A percentile compares a stretch with the other conserved stretches of the same genome.
These are phyloP conservation scores for Tenualosa thibaudeaui DNA, from an alignment of 2,797 vertebrate genomes.

Conservation along the genomic window DNA sequence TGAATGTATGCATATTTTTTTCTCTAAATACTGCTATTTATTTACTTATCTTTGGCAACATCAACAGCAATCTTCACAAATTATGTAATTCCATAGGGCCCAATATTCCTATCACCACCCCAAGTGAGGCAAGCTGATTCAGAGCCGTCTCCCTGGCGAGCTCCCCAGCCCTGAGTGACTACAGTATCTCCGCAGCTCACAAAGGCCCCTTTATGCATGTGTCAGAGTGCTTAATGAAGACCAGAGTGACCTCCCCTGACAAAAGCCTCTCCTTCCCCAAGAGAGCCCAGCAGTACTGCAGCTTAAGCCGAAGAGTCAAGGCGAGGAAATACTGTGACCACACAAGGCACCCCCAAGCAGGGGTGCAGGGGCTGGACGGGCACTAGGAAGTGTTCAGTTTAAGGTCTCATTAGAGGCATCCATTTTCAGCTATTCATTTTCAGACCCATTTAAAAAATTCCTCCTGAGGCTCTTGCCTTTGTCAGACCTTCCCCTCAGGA, in stretches of 20 bases:
- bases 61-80: too few relatives aligned
- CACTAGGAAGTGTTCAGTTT: neutral
- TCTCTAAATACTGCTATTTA: too few relatives aligned
- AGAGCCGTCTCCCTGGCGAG: neutral
- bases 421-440: neutral
- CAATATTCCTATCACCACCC: too few relatives aligned
- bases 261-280: neutral
- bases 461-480: neutral
- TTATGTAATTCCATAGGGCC: too few relatives aligned
- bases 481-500: neutral
- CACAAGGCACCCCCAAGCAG: neutral
- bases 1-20: too few relatives aligned
- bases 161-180: neutral
- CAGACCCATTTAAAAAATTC: neutral
- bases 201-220: neutral
- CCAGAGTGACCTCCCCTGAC: neutral
- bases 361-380: neutral
- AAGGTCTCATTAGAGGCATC: neutral
- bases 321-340: neutral
- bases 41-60: too few relatives aligned
- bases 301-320: neutral
- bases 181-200: neutral
- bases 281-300: neutral
- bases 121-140: neutral
- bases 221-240: neutral